Base-by-base conservation (phyloP, 2,113 vertebrate species). In the Cephalopholis sonnerati region DNA sequence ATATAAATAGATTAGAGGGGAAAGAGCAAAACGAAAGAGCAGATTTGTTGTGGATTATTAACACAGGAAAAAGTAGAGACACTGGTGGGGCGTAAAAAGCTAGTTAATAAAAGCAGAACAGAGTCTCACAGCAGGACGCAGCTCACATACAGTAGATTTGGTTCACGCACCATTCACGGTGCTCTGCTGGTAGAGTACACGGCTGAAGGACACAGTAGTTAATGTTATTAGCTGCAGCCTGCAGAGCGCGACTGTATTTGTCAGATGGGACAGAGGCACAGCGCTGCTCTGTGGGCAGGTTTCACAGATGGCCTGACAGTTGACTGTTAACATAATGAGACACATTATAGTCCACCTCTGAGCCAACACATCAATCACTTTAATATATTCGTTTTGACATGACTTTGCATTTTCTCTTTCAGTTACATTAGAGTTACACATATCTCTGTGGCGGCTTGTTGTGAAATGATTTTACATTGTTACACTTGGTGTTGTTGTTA, bases 231-330 rank as follows among this genome's bases (percentile, higher is more conserved):
- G 91, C 88, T 77, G 76, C 78, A 79, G 92, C 84, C 87, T 91
- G 88, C 89, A 85, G 82, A 87, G 88, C 87, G 59, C 86, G 59
- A 86, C 90, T 90, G 90, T 88, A 90, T 86, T 83, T 90, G 90
- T 95, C 91, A 92, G 93, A 93, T 91, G 84, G 87, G 88, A 55
- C 80, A 81, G 86, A 87, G 82, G 84, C 82, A 63, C 76, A 83
- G 29, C 81, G 48, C 50, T 64, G 80, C 89, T 78, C 90, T 81
- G 87, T 84, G 89, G 71, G 81, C 88, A 91, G 90, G 84, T 91
- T 89, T 92, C 91, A 90, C 91, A 93, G 92, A 94, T 93, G 91
- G 90, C 88, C 84, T 86, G 89, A 87, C 90, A 89, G 90, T 92
- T 87, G 87, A 89, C 88, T 91, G 88, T 89, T 91, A 93, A 93